Evolutionary conservation across 2,888 invertebrate genomes (phyloP).

Genomic region (Diarsia rubi): DNA sequence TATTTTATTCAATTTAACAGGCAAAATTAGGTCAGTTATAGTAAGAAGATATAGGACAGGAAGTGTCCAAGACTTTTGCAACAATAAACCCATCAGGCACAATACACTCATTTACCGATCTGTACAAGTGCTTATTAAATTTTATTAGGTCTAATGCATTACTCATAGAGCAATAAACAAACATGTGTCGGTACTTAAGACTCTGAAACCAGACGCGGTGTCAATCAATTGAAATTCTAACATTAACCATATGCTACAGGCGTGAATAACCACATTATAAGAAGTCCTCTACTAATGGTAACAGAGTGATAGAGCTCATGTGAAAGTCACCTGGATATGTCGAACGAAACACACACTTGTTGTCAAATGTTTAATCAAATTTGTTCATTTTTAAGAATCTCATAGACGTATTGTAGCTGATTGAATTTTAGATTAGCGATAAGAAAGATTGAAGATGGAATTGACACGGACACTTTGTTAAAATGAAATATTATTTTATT

Average conservation of each 20-base stretch:
- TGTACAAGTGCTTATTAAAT: slow-evolving; percentile 69
- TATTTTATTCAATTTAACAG: no score
- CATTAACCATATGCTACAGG: slow-evolving; percentile 87
- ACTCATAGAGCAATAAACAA: slow-evolving; percentile 69
- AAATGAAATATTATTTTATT: not conserved
- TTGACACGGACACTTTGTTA: not conserved
- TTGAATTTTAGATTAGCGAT: not conserved
- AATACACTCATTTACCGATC: slow-evolving; percentile 42
- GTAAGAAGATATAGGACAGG: not conserved
- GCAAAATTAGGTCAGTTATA: not conserved
- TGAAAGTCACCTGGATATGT: slow-evolving; percentile 24
- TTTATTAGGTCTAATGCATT: slow-evolving; percentile 75
- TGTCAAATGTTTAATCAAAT: not conserved
- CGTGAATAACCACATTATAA: slow-evolving; percentile 84
- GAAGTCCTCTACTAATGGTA: slow-evolving; percentile 70
- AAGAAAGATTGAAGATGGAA: not conserved
- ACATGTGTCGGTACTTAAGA: slow-evolving; percentile 75
- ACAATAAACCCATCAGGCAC: slow-evolving; percentile 44
- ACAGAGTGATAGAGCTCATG: slow-evolving; percentile 46
- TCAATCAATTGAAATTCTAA: slow-evolving; percentile 88
- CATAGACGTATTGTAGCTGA: not conserved
- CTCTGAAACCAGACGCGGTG: slow-evolving; percentile 81
- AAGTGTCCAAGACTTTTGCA: slow-evolving; percentile 25
- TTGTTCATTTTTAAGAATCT: not conserved
- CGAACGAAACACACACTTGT: no score